phyloP scores from a whole-genome alignment of 2,113 vertebrate genomes.

The Pyxicephalus adspersus region DNA sequence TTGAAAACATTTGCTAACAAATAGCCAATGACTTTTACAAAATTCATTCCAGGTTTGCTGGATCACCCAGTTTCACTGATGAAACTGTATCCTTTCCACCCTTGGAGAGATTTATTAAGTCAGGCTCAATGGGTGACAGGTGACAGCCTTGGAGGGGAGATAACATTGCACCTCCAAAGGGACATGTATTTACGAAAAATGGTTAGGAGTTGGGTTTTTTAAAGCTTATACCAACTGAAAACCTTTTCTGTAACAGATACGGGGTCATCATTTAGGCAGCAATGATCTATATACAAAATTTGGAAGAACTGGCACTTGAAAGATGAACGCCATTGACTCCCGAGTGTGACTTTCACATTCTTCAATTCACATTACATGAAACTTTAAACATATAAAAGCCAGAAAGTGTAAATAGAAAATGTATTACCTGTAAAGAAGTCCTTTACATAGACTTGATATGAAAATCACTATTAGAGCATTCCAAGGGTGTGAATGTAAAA shows the following conservation, averaged over 20 bases:
- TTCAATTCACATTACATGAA: background rate
- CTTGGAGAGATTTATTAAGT: no score
- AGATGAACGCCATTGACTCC: constrained; percentile 69
- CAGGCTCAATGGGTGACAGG: no score
- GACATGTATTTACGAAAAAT: no score
- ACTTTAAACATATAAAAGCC: background rate
- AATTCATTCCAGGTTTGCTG: no score
- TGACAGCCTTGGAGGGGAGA: no score
- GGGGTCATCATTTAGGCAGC: constrained; percentile 29
- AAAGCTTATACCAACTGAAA: background rate
- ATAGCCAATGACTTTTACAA: no score
- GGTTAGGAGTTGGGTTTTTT: no score
- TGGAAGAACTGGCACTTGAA: constrained; percentile 55
- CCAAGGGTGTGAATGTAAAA: no score
- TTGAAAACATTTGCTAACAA: no score
- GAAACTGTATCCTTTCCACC: no score
- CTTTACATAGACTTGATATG: constrained; percentile 39
- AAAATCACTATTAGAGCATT: background rate
- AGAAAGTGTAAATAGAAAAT: constrained; percentile 19
- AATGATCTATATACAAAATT: constrained; percentile 33
- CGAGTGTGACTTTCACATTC: constrained; percentile 58
- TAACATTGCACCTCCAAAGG: no score
- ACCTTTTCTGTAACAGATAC: constrained; percentile 54
- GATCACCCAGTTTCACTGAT: no score
- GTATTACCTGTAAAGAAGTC: constrained; percentile 11